Base-by-base conservation (phyloP, 2,888 invertebrate species). In the Bibio marci region DNA sequence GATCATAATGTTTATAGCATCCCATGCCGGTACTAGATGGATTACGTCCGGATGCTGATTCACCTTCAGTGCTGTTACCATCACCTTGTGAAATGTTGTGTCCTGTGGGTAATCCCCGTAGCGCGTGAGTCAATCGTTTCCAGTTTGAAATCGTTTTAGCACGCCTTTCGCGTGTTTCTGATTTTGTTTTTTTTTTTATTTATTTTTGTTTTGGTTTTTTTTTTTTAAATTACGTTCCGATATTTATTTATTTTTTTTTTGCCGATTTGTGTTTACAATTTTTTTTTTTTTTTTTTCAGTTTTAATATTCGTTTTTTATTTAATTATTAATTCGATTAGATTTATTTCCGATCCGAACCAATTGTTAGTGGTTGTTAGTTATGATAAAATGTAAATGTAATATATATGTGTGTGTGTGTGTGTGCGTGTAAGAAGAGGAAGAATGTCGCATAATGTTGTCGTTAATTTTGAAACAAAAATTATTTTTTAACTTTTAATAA, bases 41-140 rank as follows among this genome's bases (percentile, higher is more conserved):
- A 58, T 79, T 80, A 40, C 69, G 66, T 44, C 62, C 62, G 44
- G 50, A 64, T 50, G 52, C 63, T 43, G 69, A 68, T 49, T 73
- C 74, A 45, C 66, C 70, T 54, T 80, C 80, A 53, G 80, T 71
- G 62, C 85, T 86, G 69, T 80, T 83, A 54, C 80, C 82, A 65
- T 86, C 86, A 58, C 73, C 79, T 67, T 85, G 83, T 62, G 86
- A 83, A 73, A 85, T 70, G 73, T 86, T 85, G 75, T 87, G 86
- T 73, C 86, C 87, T 85, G 75, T 59, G 55, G 57, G 60, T 52
- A 59, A 57, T 17, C 45, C 44, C 54, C 61, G 62, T 55, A 61
- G 57, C 58, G 62, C 59, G 55, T 62, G 55, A 52, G 59, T 62
- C 58, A 62, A 56, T 55, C 62, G 60, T 52, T 60, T 59, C 62